Base-by-base conservation (phyloP, 2,113 vertebrate genomes). In the Cercopithecus mona region DNA sequence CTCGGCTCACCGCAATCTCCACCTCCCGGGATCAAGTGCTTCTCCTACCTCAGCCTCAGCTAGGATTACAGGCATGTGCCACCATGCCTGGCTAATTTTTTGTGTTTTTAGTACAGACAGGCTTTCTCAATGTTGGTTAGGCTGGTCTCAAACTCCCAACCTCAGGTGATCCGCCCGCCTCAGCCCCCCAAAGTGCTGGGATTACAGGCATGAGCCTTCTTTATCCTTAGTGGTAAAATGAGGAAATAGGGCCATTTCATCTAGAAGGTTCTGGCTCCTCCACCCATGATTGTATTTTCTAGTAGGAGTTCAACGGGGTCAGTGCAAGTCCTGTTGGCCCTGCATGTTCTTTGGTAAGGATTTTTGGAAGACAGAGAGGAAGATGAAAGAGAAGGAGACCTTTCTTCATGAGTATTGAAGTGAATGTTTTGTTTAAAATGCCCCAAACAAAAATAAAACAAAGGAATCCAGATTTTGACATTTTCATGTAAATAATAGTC, bases 401-500 rank as follows among this genome's bases (percentile, higher is more conserved):
- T 76, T 94, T 86, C 35, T 80, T 50, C 80, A 80, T 30, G 66
- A 61, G 45, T 50, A 81, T 78, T 75, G n/a, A 92, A 75, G 30
- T 66, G 27, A 95, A 59, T 73, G 27, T 35, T 88, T 96, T 84
- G n/a, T 61, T 97, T 93, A 45, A 81, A 96, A 64, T 96, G 11
- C 25, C 40, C 59, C 1, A 90, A 88, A 93, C 83, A 88, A 85
- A 97, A 93, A 45, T 85, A 88, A 89, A 80, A 82, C 52, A 94
- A 96, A 93, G 14, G n/a, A 92, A 25, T 66, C 83, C 76, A 38
- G 25, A 85, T 96, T 93, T 94, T 87, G 93, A 80, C 50, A 83
- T 93, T 94, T 95, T 88, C 70, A 61, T 50, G 48, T 88, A 80
- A 88, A 92, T 87, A 78, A 40, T 70, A 96, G 93, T 94, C 50